Evolutionary conservation across 1,140 invertebrate genomes (phyloP).

Genomic region (Trachymyrmex cornetzi): DNA sequence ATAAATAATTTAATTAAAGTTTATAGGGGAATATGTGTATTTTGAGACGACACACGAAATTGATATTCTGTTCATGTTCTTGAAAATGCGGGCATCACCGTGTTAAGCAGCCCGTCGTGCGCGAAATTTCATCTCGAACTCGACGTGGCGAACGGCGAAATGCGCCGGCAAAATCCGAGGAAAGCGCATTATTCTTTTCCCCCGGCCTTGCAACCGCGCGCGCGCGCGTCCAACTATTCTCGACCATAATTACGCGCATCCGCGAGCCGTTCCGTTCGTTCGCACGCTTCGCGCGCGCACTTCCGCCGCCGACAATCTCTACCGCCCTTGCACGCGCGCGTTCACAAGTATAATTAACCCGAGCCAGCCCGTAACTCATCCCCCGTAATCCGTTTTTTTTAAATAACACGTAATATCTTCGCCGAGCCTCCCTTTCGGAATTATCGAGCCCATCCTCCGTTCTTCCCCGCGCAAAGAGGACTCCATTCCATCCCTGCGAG

Average conservation of each 20-base stretch:
- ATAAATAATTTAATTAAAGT: background rate
- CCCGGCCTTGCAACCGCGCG: background rate
- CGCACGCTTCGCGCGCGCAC: constrained; percentile 25
- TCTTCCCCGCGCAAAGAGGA: background rate
- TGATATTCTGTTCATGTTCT: background rate
- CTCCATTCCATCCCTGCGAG: background rate
- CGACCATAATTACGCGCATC: constrained; percentile 58
- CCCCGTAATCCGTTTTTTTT: constrained; percentile 64
- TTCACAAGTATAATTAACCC: constrained; percentile 60
- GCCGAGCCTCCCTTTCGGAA: constrained; percentile 33
- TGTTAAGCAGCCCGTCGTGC: constrained; percentile 16
- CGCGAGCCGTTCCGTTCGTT: constrained; percentile 43
- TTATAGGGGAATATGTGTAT: background rate
- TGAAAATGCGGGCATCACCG: background rate
- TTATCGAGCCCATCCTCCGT: constrained; percentile 21
- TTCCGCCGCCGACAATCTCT: constrained; percentile 43
- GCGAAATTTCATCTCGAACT: constrained; percentile 38
- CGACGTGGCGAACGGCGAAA: constrained; percentile 10
- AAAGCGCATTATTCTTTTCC: constrained; percentile 69
- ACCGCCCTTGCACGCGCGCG: constrained; percentile 31
- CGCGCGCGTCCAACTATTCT: constrained; percentile 36
- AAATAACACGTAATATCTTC: constrained; percentile 68
- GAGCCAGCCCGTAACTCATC: constrained; percentile 58
- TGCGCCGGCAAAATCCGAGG: constrained; percentile 51
- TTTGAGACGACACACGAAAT: background rate